Evolutionary conservation across 2,797 vertebrate genomes (phyloP).

Genomic region (Poeciliopsis presidionis): DNA sequence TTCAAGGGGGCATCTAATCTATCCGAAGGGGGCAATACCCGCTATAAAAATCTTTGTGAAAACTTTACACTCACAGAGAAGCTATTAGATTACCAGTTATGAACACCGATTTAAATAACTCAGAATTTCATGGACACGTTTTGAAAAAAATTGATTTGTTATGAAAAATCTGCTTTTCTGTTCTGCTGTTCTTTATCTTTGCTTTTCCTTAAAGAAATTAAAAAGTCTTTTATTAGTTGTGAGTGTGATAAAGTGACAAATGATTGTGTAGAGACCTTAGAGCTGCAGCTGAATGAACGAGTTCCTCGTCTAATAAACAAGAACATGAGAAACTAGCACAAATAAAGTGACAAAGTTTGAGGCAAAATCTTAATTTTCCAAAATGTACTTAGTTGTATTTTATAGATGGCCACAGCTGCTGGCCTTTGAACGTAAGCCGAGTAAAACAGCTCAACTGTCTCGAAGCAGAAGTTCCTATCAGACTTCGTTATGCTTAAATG

Average conservation of each 20-base stretch:
- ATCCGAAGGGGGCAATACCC: conserved; percentile 11
- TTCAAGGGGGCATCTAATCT: conserved; percentile 6
- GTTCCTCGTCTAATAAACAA: background rate
- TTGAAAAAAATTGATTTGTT: background rate
- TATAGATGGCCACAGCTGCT: background rate
- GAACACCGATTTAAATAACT: background rate
- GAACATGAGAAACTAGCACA: background rate
- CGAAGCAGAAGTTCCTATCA: background rate
- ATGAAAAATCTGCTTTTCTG: background rate
- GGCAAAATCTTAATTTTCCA: background rate
- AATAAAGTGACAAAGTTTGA: background rate
- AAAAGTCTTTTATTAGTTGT: background rate
- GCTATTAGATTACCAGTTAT: background rate
- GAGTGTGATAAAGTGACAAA: background rate
- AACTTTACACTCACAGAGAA: background rate
- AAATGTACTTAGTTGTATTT: background rate
- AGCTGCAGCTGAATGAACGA: background rate
- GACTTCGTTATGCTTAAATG: background rate
- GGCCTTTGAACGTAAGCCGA: background rate
- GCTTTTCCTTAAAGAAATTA: background rate
- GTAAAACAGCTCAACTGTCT: background rate
- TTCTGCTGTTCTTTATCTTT: background rate
- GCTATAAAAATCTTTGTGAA: background rate
- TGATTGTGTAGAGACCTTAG: background rate
- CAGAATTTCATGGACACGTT: background rate